Percentiles rank a stretch among this genome's conserved stretches.
Conservation (phyloP, 2,113 vertebrate species). For the Tachysurus vachellii region DNA sequence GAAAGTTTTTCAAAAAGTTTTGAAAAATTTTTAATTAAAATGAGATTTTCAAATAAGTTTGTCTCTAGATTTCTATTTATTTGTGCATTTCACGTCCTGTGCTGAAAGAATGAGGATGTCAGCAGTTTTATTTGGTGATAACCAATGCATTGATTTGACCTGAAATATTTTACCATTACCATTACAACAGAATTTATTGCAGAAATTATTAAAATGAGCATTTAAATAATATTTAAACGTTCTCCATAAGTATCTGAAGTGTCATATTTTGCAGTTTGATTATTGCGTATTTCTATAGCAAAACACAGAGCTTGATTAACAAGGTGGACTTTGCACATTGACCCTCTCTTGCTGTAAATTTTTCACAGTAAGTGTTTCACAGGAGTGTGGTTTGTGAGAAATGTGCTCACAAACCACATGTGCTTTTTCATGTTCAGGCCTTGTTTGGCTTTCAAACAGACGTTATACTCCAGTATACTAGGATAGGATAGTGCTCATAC, state of each 20-base stretch:
- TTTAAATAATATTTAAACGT: not conserved
- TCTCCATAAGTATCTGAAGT: not conserved
- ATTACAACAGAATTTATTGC: too few species aligned
- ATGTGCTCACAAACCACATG: too few species aligned
- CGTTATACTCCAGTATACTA: not conserved
- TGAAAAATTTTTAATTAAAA: too few species aligned
- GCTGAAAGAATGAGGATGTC: not conserved
- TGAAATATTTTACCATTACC: not conserved
- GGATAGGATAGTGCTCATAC: not conserved
- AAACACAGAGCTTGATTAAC: constrained; percentile 29
- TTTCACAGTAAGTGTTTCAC: not conserved
- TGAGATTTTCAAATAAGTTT: not conserved
- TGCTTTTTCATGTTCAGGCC: not conserved
- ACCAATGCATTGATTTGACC: not conserved
- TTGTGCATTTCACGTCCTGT: not conserved
- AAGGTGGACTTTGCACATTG: constrained; percentile 42
- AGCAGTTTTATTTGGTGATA: not conserved
- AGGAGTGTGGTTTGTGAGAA: not conserved
- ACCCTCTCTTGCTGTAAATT: not conserved
- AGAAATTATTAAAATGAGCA: not conserved
- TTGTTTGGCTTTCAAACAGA: not conserved
- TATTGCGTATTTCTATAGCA: not conserved
- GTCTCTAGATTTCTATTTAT: not conserved
- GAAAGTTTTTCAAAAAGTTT: too few species aligned
- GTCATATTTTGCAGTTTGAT: not conserved